Evolutionary conservation across 2,113 vertebrate genomes (phyloP), one percentile per base, ranked within the genome.

Genomic region (Microtus ochrogaster): DNA sequence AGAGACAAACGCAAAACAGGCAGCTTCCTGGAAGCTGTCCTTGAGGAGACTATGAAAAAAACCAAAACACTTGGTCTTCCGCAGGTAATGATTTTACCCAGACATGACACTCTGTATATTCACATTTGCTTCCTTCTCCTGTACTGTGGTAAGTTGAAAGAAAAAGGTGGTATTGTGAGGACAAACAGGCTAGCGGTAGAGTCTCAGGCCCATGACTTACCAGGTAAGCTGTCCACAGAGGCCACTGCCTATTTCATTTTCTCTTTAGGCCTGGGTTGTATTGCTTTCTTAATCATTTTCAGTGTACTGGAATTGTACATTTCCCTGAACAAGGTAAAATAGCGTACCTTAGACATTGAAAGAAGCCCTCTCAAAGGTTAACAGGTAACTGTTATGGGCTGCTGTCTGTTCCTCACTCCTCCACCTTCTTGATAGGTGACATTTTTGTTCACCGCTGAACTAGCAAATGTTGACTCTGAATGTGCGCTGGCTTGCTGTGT

Each of bases 291-390:
- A 92, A 58, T 81, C 12, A 28, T 11, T 72, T 61, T 70, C 72
- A 63, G 12, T 26, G 21, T 90, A 49, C 24, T 70, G 5, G 22
- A 72, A 93, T 39, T 26, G 17, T 13, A 30, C 41, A 39, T 49
- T 93, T 78, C 95, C 11, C 89, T 78, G 79, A 26, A 72, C 11
- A 6, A 79, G 49, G n/a, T 55, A 77, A 68, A 96, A 79, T 17
- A 19, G n/a, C 13, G 16, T 41, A 33, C 63, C 4, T 26, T 76
- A 72, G 55, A 39, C 21, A 30, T 24, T 49, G 47, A 44, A 41
- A 73, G 76, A 81, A 91, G 66, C 49, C 49, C 58, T 24, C n/a
- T 77, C 6, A 49, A 58, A 61, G 26, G 19, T 63, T 79, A 77
- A 52, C 39, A 83, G 41, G n/a, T 47, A 58, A 41, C 33, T 30